phyloP scores from a whole-genome alignment of 2,113 vertebrate species.

The Mystacornis crossleyi region DNA sequence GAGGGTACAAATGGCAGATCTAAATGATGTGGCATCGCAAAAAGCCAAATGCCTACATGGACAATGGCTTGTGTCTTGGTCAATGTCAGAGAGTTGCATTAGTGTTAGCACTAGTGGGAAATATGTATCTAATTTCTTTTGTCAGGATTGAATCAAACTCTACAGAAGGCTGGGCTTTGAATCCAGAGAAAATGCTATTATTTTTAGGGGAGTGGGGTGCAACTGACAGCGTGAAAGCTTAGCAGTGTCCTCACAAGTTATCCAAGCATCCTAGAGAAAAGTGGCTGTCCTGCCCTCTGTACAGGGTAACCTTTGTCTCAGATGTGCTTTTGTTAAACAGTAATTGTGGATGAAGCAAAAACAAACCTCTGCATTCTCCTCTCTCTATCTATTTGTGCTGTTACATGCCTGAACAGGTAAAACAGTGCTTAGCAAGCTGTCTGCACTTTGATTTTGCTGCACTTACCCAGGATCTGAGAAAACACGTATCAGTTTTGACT shows the following conservation, averaged over 20 bases:
- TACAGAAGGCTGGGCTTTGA: background rate
- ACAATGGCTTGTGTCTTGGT: background rate
- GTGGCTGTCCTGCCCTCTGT: background rate
- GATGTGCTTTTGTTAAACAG: background rate
- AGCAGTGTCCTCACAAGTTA: background rate
- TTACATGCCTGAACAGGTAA: background rate
- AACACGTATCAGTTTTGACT: background rate
- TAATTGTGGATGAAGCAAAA: background rate
- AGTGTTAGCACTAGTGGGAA: background rate
- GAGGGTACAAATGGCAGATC: background rate
- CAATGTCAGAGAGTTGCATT: background rate
- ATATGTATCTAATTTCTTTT: background rate
- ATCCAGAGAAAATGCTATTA: background rate
- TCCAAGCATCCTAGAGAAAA: background rate
- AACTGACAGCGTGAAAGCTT: background rate
- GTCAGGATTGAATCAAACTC: background rate
- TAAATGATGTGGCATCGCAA: background rate
- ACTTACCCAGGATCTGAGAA: background rate
- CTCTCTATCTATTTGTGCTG: background rate
- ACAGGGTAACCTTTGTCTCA: background rate
- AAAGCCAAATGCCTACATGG: background rate
- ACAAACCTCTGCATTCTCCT: background rate
- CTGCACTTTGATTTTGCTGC: background rate
- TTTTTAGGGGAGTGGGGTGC: background rate
- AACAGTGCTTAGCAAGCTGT: background rate